These are phyloP conservation scores for Venustaconcha ellipsiformis DNA, from an alignment of 1,140 invertebrate species.

Conservation along the genomic window DNA sequence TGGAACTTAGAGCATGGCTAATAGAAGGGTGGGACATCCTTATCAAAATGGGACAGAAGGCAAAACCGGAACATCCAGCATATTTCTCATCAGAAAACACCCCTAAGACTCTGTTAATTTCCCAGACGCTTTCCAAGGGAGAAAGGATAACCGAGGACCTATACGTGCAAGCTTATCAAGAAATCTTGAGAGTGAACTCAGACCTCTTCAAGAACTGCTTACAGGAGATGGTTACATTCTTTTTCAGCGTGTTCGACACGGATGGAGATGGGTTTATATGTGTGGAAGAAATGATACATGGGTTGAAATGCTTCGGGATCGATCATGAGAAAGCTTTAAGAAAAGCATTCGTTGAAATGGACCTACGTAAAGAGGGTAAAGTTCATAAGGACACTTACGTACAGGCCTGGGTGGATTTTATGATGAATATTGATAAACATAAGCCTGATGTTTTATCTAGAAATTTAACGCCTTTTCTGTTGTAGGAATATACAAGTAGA, in stretches of 20 bases:
- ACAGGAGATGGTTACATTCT: slow-evolving; percentile 19
- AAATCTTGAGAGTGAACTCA: slow-evolving; percentile 12
- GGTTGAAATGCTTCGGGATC: slow-evolving; percentile 30
- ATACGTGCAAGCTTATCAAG: slow-evolving; percentile 21
- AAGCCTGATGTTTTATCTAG: too few species aligned
- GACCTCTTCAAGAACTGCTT: slow-evolving; percentile 20
- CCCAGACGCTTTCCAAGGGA: slow-evolving; percentile 13
- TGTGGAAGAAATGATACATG: slow-evolving; percentile 20
- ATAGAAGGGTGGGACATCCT: slow-evolving; percentile 25
- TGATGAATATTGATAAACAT: slow-evolving; percentile 9
- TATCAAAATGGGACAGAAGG: slow-evolving; percentile 9
- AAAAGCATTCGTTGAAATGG: slow-evolving; percentile 18
- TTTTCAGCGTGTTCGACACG: slow-evolving; percentile 33
- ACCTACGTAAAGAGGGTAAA: slow-evolving; percentile 8
- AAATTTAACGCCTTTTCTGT: too few species aligned
- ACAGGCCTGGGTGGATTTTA: slow-evolving; percentile 32
- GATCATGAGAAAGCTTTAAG: slow-evolving; percentile 15
- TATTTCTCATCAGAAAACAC: not conserved
- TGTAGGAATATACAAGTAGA: too few species aligned
- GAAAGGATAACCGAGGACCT: slow-evolving; percentile 22
- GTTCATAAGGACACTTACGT: slow-evolving; percentile 25
- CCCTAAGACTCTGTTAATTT: slow-evolving; percentile 1
- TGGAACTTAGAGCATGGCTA: slow-evolving; percentile 21
- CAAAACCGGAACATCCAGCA: not conserved
- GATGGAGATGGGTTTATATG: slow-evolving; percentile 25